Conservation (phyloP, 2,888 invertebrate genomes). For the Thera obeliscata region DNA sequence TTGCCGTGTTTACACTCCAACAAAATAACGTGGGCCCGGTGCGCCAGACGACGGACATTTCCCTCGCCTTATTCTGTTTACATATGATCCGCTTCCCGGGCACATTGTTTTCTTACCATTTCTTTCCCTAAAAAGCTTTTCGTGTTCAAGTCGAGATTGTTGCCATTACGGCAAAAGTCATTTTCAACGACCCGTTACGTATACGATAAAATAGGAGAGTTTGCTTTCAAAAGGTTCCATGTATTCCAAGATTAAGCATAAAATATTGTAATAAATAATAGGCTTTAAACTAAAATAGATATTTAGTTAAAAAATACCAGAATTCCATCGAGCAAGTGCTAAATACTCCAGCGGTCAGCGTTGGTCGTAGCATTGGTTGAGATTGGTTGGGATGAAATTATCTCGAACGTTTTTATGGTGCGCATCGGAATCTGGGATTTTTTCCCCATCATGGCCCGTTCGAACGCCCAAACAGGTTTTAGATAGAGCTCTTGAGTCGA, state of each 20-base stretch:
- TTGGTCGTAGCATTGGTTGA: slow-evolving; percentile 66
- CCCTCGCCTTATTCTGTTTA: slow-evolving; percentile 51
- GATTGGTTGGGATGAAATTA: slow-evolving; percentile 77
- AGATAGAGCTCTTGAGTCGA: slow-evolving; percentile 73
- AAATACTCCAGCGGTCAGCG: slow-evolving; percentile 68
- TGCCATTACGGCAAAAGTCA: slow-evolving; percentile 7
- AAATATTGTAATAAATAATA: background rate
- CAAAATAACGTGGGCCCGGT: slow-evolving; percentile 42
- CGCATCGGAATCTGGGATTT: slow-evolving; percentile 81
- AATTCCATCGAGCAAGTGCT: slow-evolving; percentile 65
- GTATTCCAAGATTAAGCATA: background rate
- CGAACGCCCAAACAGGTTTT: slow-evolving; percentile 81
- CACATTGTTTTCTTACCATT: slow-evolving; percentile 54
- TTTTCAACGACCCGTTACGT: slow-evolving; percentile 10
- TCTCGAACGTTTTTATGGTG: slow-evolving; percentile 82
- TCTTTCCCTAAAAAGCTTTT: slow-evolving; percentile 48
- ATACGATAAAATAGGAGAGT: background rate
- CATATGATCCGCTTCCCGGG: slow-evolving; percentile 36
- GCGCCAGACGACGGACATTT: slow-evolving; percentile 49
- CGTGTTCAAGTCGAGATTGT: slow-evolving; percentile 41
- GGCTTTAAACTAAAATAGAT: slow-evolving; percentile 40
- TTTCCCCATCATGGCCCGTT: slow-evolving; percentile 77
- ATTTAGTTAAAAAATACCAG: slow-evolving; percentile 38
- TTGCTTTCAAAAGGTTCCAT: background rate
- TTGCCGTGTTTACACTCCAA: slow-evolving; percentile 63